These are phyloP conservation scores for Harpalus rufipes DNA, from an alignment of 2,888 invertebrate genomes.

Conservation along the genomic window DNA sequence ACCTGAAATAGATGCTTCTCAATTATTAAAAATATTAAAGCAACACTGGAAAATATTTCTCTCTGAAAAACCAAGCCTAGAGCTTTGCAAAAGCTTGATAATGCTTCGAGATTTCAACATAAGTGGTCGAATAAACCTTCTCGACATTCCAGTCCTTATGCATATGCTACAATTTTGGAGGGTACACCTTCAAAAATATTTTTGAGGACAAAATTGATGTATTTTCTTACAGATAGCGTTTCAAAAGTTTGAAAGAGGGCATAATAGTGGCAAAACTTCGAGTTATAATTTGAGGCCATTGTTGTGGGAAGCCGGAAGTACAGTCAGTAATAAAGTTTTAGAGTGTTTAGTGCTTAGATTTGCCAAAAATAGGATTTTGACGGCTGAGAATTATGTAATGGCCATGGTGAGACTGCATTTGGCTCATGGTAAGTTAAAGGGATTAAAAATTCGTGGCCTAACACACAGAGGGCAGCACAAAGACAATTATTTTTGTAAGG, in stretches of 20 bases:
- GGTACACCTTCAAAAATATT: conserved; percentile 73
- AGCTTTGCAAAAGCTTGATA: conserved; percentile 84
- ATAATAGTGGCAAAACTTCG: conserved; percentile 80
- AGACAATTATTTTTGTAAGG: no score
- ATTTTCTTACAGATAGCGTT: conserved; percentile 78
- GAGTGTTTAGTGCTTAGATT: conserved; percentile 85
- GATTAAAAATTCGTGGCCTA: no score
- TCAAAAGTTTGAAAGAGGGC: conserved; percentile 80
- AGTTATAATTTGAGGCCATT: conserved; percentile 83
- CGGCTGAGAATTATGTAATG: conserved; percentile 83
- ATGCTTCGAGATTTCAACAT: conserved; percentile 84
- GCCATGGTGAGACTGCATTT: conserved; percentile 83
- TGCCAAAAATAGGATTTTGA: conserved; percentile 80
- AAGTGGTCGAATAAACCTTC: conserved; percentile 81
- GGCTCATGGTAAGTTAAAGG: conserved; percentile 79
- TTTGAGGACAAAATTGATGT: conserved; percentile 56
- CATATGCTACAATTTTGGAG: conserved; percentile 84
- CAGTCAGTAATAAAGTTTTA: conserved; percentile 87
- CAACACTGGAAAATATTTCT: conserved; percentile 81
- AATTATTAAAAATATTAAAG: conserved; percentile 81
- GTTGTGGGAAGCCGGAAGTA: conserved; percentile 84
- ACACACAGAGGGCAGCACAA: no score
- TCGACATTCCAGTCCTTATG: conserved; percentile 82
- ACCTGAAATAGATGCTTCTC: conserved; percentile 81
- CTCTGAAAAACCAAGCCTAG: conserved; percentile 81